These are phyloP conservation scores for Coleophora flavipennella DNA, from an alignment of 2,888 invertebrate species.

Conservation along the genomic window DNA sequence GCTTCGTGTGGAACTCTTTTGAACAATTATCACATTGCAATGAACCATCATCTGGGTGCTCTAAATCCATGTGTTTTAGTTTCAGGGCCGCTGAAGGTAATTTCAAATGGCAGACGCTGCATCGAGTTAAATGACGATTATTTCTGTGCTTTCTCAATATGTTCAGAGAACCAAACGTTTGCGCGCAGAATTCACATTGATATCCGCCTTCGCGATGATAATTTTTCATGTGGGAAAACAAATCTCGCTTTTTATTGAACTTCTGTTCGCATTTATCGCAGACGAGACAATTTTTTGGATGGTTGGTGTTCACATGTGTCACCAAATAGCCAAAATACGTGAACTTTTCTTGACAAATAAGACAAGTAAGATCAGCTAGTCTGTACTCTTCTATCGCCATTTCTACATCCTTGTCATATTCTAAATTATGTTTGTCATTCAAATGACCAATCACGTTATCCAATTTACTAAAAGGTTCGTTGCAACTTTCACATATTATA, in stretches of 20 bases:
- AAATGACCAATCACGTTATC: constrained; percentile 46
- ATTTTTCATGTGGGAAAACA: constrained; percentile 61
- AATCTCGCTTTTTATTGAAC: constrained; percentile 55
- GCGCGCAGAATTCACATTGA: constrained; percentile 49
- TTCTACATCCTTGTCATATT: constrained; percentile 48
- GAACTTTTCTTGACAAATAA: constrained; percentile 47
- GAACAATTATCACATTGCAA: constrained; percentile 50
- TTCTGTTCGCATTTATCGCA: constrained; percentile 59
- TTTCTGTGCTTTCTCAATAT: constrained; percentile 53
- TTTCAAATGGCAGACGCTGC: constrained; percentile 49
- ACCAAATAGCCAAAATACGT: constrained; percentile 57
- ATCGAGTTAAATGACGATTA: constrained; percentile 51
- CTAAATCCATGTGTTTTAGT: constrained; percentile 52
- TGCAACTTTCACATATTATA: constrained; percentile 48
- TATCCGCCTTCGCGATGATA: constrained; percentile 63
- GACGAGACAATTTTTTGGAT: constrained; percentile 57
- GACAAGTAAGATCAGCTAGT: constrained; percentile 44
- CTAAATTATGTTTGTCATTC: constrained; percentile 38
- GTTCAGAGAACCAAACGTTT: constrained; percentile 48
- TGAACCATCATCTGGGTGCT: constrained; percentile 58
- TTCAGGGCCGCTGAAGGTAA: constrained; percentile 53
- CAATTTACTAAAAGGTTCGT: constrained; percentile 29
- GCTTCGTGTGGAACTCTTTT: constrained; percentile 58
- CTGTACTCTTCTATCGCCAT: constrained; percentile 60
- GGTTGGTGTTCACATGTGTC: constrained; percentile 52